phyloP scores from a whole-genome alignment of 1,140 invertebrate genomes.

The Zaprionus taronus region DNA sequence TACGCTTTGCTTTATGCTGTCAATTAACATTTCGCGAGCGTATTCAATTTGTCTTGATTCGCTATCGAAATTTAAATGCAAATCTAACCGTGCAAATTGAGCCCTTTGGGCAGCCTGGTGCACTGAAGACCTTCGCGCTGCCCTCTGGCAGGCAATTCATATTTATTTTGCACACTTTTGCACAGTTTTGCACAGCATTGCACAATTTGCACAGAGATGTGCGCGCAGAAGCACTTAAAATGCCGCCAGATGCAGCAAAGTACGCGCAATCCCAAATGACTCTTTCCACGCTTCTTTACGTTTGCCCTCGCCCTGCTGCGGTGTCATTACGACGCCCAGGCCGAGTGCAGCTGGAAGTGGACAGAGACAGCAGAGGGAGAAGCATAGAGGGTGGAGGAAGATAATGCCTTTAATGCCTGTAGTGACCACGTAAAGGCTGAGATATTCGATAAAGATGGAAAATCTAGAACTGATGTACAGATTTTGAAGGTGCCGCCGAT shows the following conservation, averaged over 20 bases:
- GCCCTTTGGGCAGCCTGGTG: conserved; percentile 6
- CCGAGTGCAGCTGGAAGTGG: conserved; percentile 12
- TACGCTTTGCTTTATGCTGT: conserved; percentile 51
- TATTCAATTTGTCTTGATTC: conserved; percentile 58
- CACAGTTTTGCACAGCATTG: conserved; percentile 28
- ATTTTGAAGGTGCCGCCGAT: too few species aligned
- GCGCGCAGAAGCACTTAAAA: conserved; percentile 22
- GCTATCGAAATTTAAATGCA: conserved; percentile 43
- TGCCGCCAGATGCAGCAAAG: conserved; percentile 10
- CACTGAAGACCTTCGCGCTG: conserved; percentile 16
- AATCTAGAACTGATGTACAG: too few species aligned
- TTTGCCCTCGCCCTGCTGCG: conserved; percentile 2
- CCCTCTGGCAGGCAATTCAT: conserved; percentile 34
- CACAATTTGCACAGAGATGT: conserved; percentile 26
- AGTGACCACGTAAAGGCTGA: neutral
- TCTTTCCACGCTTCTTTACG: conserved; percentile 21
- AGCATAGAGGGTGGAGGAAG: neutral
- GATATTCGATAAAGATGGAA: neutral
- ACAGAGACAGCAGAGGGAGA: neutral
- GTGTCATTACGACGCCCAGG: neutral
- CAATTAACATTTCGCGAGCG: conserved; percentile 65
- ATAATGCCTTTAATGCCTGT: neutral
- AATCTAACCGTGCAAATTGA: conserved; percentile 39
- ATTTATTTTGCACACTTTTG: conserved; percentile 47
- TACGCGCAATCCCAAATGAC: conserved; percentile 30